Conservation (phyloP, 2,113 vertebrate genomes). For the Neopipo cinnamomea region DNA sequence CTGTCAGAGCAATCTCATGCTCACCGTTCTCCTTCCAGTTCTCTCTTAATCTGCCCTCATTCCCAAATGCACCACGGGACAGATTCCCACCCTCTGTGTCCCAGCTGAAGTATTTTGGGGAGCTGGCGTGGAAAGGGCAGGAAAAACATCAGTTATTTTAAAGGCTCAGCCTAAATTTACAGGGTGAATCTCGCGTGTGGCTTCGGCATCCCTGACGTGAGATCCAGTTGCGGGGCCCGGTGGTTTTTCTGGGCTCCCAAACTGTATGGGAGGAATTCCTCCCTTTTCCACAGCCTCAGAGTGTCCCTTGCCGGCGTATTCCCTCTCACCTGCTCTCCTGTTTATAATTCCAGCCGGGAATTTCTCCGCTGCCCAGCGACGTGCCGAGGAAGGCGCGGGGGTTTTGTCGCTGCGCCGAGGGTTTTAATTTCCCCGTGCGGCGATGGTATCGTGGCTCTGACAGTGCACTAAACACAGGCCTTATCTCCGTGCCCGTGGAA, state of each 20-base stretch:
- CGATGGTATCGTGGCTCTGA: not conserved
- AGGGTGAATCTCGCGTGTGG: not conserved
- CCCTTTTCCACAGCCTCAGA: not conserved
- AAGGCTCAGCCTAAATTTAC: not conserved
- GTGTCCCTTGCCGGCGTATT: not conserved
- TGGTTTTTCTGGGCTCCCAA: not conserved
- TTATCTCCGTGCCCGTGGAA: slow-evolving; percentile 43
- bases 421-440: not conserved
- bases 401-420: too few relatives aligned
- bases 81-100: not conserved
- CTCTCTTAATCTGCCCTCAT: not conserved
- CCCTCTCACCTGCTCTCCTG: not conserved
- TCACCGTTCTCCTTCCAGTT: not conserved
- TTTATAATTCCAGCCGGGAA: not conserved
- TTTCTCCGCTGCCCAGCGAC: not conserved
- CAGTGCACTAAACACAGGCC: not conserved
- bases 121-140: not conserved
- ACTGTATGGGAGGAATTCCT: not conserved
- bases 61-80: not conserved
- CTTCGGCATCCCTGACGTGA: fast-evolving
- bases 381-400: not conserved
- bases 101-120: not conserved
- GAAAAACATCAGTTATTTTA: not conserved
- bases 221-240: fast-evolving
- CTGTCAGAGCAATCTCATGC: slow-evolving; percentile 49